Base-by-base conservation (phyloP, 1,140 invertebrate genomes). In the Hycleus cichorii region DNA sequence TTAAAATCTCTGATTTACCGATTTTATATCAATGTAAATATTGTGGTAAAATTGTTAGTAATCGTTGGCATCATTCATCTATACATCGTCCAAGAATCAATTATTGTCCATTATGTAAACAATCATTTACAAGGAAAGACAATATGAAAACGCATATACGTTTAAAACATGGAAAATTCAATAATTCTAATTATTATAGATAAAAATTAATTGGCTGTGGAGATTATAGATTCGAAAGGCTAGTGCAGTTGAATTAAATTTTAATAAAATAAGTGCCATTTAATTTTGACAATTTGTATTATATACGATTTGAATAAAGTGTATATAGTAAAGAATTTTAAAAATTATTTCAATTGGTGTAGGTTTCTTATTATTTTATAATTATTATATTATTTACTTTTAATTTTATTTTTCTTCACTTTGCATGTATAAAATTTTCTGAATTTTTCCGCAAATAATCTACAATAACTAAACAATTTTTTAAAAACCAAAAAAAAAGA, bases 21-120 rank as follows among this genome's bases (percentile, higher is more conserved):
- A 38, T 26, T 24, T 47, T 66, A 32, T 68, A 79, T 73, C 74
- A 73, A 57, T 86, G 83, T 73, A 75, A 75, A 53, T 75, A 79
- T 61, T 87, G 85, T 75, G 83, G 85, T 61, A 87, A 88, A 77
- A 80, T 80, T 62, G 86, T 87, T 47, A 84, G 78, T 66, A 86
- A 87, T 75, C 77, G 84, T 64, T 85, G 85, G 78, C 85, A 88
- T 69, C 85, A 86, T 67, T 77, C 83, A 71, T 81, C 84, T 69
- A 84, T 83, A 40, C 85, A 87, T 68, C 78, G 82, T 55, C 85
- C 85, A 9, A 83, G 85, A 70, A 81, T 83, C 60, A 84, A 84
- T 70, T 81, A 81, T 65, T 86, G 84, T 71, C 83, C 84, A 8
- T 75, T 83, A 57, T 87, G 84, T 71, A 78, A 81, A 18, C 81